phyloP scores from a whole-genome alignment of 2,888 invertebrate genomes.

The Cataglyphis cursor region DNA sequence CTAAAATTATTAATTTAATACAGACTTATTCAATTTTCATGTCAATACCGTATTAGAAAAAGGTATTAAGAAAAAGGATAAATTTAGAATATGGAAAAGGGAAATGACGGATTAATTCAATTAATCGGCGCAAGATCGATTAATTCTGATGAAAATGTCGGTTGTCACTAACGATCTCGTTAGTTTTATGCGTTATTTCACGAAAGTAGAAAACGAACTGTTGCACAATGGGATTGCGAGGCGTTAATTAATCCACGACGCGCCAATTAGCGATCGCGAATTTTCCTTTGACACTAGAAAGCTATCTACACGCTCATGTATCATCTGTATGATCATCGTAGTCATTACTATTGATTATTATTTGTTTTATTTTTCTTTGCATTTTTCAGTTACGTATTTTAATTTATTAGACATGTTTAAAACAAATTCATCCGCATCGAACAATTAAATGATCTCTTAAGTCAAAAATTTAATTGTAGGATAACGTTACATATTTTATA shows the following conservation, averaged over 20 bases:
- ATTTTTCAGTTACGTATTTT: not conserved
- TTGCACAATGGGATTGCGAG: conserved; percentile 62
- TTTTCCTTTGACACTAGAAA: conserved; percentile 44
- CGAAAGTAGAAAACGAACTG: conserved; percentile 50
- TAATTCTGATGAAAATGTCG: conserved; percentile 48
- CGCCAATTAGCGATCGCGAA: conserved; percentile 36
- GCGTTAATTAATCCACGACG: conserved; percentile 72
- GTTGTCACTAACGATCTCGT: conserved; percentile 73
- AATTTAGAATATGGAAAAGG: conserved; percentile 14
- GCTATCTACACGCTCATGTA: not conserved
- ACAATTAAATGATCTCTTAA: not conserved
- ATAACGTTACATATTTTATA: no score
- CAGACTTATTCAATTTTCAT: not conserved
- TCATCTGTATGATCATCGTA: conserved; percentile 21
- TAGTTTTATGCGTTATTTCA: conserved; percentile 66
- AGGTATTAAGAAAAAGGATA: not conserved
- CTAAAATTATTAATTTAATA: conserved; percentile 15
- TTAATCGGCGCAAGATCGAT: conserved; percentile 49
- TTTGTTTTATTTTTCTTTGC: conserved; percentile 18
- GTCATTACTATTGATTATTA: conserved; percentile 36
- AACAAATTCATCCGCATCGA: not conserved
- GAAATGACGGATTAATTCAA: conserved; percentile 42
- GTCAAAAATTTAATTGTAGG: not conserved
- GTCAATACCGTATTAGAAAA: not conserved
- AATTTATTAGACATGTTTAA: not conserved